phyloP scores from a whole-genome alignment of 2,113 vertebrate species.

The Blennius ocellaris region DNA sequence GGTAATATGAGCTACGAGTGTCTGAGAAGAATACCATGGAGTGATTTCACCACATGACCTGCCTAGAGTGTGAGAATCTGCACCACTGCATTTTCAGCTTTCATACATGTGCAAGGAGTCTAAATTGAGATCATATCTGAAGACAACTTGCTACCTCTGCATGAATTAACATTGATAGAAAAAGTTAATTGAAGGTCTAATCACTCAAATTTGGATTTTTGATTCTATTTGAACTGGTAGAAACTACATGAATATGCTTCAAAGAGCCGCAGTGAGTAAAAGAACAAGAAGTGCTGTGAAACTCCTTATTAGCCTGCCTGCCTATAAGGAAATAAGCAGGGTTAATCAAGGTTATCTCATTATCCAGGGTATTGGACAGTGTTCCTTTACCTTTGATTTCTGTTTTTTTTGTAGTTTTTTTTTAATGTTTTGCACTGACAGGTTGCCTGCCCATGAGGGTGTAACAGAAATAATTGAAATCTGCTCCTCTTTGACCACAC shows the following conservation, averaged over 20 bases:
- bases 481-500: conserved; percentile 22
- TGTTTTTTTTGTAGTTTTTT: background rate
- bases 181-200: conserved; percentile 4
- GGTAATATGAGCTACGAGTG: no score
- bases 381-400: conserved; percentile 5
- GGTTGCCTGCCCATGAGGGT: conserved; percentile 2
- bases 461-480: conserved; percentile 27
- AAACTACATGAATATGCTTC: background rate
- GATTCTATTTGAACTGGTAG: conserved; percentile 29
- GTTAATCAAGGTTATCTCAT: conserved; percentile 27
- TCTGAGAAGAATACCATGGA: no score
- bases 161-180: conserved; percentile 6
- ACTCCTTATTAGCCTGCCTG: conserved; percentile 27
- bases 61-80: no score
- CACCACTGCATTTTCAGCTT: no score
- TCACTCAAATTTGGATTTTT: conserved; percentile 16
- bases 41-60: no score
- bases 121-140: no score
- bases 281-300: background rate
- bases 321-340: background rate
- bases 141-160: no score
- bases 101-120: no score
- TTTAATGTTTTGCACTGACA: conserved; percentile 6
- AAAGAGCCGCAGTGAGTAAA: background rate
- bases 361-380: conserved; percentile 18